phyloP scores from a whole-genome alignment of 2,888 invertebrate genomes.

The Liodrosophila aerea region DNA sequence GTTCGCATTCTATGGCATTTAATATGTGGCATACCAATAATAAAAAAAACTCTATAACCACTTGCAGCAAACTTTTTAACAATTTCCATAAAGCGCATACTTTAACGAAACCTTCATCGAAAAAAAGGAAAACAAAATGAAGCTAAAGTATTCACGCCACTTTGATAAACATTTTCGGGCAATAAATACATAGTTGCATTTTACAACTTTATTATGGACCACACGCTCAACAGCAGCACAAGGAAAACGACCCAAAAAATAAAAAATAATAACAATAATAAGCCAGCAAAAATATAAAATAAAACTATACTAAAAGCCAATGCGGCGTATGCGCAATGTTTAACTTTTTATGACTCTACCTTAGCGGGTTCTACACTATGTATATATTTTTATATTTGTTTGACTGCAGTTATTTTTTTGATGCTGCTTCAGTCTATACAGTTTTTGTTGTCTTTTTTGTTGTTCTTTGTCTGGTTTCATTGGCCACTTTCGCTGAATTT shows the following conservation, averaged over 20 bases:
- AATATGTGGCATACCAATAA: background rate
- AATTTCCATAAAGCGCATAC: constrained; percentile 28
- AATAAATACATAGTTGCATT: constrained; percentile 63
- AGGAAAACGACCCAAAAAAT: constrained; percentile 1
- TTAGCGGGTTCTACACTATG: too few relatives aligned
- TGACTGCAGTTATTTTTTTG: constrained; percentile 14
- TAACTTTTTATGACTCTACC: constrained; percentile 59
- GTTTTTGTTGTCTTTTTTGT: constrained; percentile 1
- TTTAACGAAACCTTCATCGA: constrained; percentile 3
- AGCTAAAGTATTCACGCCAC: constrained; percentile 48
- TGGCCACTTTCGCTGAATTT: constrained; percentile 51
- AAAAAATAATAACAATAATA: constrained; percentile 23
- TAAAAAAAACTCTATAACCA: constrained; percentile 5
- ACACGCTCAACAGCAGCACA: constrained; percentile 16
- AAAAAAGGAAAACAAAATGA: constrained; percentile 24
- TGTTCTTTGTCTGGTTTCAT: constrained; percentile 2
- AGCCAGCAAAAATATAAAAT: constrained; percentile 8
- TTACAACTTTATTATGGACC: constrained; percentile 64
- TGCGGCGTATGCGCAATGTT: constrained; percentile 56
- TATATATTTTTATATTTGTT: constrained; percentile 3
- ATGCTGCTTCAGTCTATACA: constrained; percentile 24
- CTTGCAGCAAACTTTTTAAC: constrained; percentile 26
- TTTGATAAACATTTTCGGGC: constrained; percentile 46
- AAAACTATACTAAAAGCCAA: constrained; percentile 25
- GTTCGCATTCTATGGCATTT: too few relatives aligned